Evolutionary conservation across 2,113 vertebrate genomes (phyloP).

Genomic region (Aspidoscelis tigris): DNA sequence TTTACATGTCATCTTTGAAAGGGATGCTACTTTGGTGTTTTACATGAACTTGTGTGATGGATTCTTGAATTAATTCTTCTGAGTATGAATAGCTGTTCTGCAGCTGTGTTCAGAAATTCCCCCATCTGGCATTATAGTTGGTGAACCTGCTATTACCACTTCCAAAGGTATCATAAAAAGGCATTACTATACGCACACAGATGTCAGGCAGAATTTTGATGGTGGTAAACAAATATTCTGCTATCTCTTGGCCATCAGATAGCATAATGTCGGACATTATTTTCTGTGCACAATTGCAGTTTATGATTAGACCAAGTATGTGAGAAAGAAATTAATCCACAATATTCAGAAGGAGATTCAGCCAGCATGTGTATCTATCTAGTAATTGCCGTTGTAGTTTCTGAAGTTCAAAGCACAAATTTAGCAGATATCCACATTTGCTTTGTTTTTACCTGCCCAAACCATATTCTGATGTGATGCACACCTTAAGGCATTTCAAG

Average conservation of each 20-base stretch:
- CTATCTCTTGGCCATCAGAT: neutral
- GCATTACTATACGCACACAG: slow-evolving; percentile 26
- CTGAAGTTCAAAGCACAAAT: no score
- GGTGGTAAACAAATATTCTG: slow-evolving; percentile 10
- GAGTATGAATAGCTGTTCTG: slow-evolving; percentile 43
- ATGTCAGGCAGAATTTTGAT: slow-evolving; percentile 32
- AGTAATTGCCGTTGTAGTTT: no score
- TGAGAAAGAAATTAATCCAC: neutral
- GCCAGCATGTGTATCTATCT: neutral
- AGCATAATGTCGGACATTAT: neutral
- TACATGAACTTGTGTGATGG: slow-evolving; percentile 18
- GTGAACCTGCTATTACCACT: slow-evolving; percentile 43
- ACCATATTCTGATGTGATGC: no score
- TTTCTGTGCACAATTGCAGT: neutral
- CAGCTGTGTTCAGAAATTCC: slow-evolving; percentile 46
- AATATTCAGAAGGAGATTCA: neutral
- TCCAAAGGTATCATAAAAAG: slow-evolving; percentile 22
- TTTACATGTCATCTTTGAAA: slow-evolving; percentile 24
- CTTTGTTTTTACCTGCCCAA: no score
- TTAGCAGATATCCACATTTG: no score
- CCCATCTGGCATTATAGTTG: slow-evolving; percentile 52
- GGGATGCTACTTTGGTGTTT: slow-evolving; percentile 24
- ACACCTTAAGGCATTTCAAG: no score
- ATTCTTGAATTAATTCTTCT: slow-evolving; percentile 35
- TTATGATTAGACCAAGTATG: neutral